Percentiles rank a stretch among this genome's conserved stretches.
These are phyloP conservation scores for Benthosema pterotum DNA, from an alignment of 2,797 vertebrate species.

Conservation along the genomic window DNA sequence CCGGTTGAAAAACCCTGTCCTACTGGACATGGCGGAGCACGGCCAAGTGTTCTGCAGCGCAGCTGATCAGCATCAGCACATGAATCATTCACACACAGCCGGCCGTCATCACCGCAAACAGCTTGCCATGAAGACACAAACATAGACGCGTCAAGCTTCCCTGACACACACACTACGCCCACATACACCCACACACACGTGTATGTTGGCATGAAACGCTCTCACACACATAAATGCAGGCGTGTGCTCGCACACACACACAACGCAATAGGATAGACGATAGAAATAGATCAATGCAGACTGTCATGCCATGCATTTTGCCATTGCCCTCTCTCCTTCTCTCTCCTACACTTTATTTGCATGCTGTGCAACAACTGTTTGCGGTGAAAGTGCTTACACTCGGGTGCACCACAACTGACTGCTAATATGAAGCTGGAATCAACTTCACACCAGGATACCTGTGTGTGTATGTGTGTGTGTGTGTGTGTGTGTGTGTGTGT, in stretches of 20 bases:
- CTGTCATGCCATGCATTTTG: slow-evolving; percentile 28
- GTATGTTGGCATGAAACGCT: too few relatives aligned
- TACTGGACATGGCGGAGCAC: slow-evolving; percentile 63
- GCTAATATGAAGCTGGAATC: slow-evolving; percentile 44
- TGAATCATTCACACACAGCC: slow-evolving; percentile 73
- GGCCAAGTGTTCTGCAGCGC: slow-evolving; percentile 64
- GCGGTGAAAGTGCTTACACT: slow-evolving; percentile 46
- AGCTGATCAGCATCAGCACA: slow-evolving; percentile 72
- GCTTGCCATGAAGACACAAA: slow-evolving; percentile 42
- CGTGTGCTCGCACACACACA: too few relatives aligned
- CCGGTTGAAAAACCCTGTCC: too few relatives aligned
- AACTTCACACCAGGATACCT: slow-evolving; percentile 48
- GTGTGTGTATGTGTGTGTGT: slow-evolving; percentile 4
- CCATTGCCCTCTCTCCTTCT: slow-evolving; percentile 31
- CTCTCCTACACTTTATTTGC: slow-evolving; percentile 43
- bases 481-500: neutral
- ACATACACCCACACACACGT: slow-evolving; percentile 10
- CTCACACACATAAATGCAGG: slow-evolving; percentile 5
- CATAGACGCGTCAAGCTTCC: slow-evolving; percentile 12
- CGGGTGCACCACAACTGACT: slow-evolving; percentile 38
- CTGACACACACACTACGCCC: slow-evolving; percentile 15
- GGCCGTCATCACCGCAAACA: slow-evolving; percentile 63
- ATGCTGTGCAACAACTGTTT: slow-evolving; percentile 54
- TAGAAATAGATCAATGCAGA: slow-evolving; percentile 9
- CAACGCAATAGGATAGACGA: too few relatives aligned